These are phyloP conservation scores for Lasioglossum vierecki DNA, from an alignment of 2,888 invertebrate species.

Conservation along the genomic window DNA sequence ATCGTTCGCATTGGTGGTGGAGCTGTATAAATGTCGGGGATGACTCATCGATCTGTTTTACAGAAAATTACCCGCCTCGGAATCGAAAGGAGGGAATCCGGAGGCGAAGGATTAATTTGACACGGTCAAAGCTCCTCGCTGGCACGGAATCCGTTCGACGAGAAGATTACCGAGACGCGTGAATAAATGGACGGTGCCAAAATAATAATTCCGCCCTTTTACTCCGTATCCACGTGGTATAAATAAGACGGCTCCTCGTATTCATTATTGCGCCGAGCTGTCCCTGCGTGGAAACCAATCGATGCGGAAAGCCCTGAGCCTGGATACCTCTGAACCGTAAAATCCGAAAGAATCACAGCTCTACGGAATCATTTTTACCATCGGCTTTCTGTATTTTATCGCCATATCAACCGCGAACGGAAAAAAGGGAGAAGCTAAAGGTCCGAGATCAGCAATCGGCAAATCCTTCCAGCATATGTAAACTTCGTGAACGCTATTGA, in stretches of 20 bases:
- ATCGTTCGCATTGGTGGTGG: background rate
- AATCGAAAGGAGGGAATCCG: conserved; percentile 4
- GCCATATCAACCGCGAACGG: conserved; percentile 58
- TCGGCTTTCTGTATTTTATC: conserved; percentile 66
- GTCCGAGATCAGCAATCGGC: conserved; percentile 45
- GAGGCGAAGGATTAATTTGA: conserved; percentile 28
- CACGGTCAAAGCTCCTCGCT: background rate
- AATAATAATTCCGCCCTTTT: conserved; percentile 53
- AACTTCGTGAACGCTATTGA: conserved; percentile 61
- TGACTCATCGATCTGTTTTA: background rate
- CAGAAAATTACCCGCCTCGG: conserved; percentile 3
- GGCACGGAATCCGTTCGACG: conserved; percentile 8
- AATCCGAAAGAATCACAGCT: conserved; percentile 79
- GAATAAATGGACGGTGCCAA: conserved; percentile 50
- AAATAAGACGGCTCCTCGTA: conserved; percentile 53
- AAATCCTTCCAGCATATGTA: conserved; percentile 62
- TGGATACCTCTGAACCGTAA: conserved; percentile 67
- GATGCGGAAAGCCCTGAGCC: conserved; percentile 58
- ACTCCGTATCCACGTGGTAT: conserved; percentile 43
- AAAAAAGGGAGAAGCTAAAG: conserved; percentile 35
- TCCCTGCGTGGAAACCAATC: conserved; percentile 49
- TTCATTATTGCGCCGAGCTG: conserved; percentile 53
- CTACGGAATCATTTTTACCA: conserved; percentile 65
- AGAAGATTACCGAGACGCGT: conserved; percentile 22
- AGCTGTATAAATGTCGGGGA: background rate